phyloP scores from a whole-genome alignment of 2,113 vertebrate species.

The Oreochromis tanganicae region DNA sequence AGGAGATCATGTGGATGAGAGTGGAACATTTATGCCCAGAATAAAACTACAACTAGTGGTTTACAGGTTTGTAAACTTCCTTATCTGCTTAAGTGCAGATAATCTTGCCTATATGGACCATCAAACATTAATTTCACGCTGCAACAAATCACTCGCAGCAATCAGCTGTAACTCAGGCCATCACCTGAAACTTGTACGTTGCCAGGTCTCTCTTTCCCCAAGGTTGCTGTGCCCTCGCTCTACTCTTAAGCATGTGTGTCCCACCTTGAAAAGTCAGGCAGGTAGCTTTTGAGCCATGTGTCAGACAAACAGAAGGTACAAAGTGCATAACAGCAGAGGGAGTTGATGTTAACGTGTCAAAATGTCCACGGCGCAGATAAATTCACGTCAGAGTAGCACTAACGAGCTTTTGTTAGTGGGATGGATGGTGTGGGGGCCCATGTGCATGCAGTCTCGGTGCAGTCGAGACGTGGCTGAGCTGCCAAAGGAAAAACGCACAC shows the following conservation, averaged over 20 bases:
- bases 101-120: neutral
- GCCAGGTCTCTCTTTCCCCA: neutral
- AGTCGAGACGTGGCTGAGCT: neutral
- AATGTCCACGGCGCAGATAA: neutral
- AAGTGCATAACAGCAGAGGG: neutral
- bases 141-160: neutral
- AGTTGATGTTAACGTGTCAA: neutral
- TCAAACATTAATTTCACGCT: conserved; percentile 45
- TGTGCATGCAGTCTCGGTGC: conserved; percentile 38
- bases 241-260: conserved; percentile 1
- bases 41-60: neutral
- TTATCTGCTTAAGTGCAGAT: conserved; percentile 4
- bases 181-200: neutral
- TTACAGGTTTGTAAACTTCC: neutral
- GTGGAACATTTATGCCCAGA: neutral
- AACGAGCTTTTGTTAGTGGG: conserved; percentile 30
- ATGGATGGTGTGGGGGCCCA: conserved; percentile 35
- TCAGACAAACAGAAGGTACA: neutral
- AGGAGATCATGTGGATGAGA: neutral
- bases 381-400: neutral
- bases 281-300: neutral
- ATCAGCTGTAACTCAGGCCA: neutral
- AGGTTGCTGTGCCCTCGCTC: conserved; percentile 52
- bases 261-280: neutral
- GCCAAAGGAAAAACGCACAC: neutral